Conservation (phyloP, 2,797 vertebrate species). For the Liparis tanakae region DNA sequence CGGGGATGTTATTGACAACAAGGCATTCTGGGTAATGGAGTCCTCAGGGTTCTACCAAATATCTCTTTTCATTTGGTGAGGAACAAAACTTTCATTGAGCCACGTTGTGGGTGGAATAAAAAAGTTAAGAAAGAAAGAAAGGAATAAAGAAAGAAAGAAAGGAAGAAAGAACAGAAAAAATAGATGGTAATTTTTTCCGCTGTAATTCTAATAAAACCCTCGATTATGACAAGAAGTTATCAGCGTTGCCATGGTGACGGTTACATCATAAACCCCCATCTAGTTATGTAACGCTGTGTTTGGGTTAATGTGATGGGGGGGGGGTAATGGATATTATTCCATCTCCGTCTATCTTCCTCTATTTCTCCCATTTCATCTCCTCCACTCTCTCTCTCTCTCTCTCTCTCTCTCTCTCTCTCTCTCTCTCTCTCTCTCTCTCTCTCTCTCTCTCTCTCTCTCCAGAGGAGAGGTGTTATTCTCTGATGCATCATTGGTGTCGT, state of each 20-base stretch:
- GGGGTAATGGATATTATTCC: slow-evolving; percentile 11
- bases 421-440: neutral
- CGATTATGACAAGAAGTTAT: slow-evolving; percentile 27
- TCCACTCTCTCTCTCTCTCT: neutral
- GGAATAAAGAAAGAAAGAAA: too few relatives aligned
- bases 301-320: slow-evolving; percentile 59
- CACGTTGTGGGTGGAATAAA: too few relatives aligned
- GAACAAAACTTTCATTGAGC: too few relatives aligned
- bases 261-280: slow-evolving; percentile 64
- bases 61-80: slow-evolving; percentile 1
- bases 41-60: neutral
- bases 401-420: too few relatives aligned
- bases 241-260: slow-evolving; percentile 28
- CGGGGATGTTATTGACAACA: too few relatives aligned
- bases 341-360: neutral
- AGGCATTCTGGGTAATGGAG: neutral
- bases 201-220: slow-evolving; percentile 1
- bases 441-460: too few relatives aligned
- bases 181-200: neutral
- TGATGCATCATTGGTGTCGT: too few relatives aligned
- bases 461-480: slow-evolving; percentile 9
- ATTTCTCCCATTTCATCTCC: neutral
- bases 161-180: too few relatives aligned
- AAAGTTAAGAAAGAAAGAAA: too few relatives aligned
- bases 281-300: slow-evolving; percentile 67